phyloP scores from a whole-genome alignment of 2,797 vertebrate species.

The Xyrichtys novacula region DNA sequence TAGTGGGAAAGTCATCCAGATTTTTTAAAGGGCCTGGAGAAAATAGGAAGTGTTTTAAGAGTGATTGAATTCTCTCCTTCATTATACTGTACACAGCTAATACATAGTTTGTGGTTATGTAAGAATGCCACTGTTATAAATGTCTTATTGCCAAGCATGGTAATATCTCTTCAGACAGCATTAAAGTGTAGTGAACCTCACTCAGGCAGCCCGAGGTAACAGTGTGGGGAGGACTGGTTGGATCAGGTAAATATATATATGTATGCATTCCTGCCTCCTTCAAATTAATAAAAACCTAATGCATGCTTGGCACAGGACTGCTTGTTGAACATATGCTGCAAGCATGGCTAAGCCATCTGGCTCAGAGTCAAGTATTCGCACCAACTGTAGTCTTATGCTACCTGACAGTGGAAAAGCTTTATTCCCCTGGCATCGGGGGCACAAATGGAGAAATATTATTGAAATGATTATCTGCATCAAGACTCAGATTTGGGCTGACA shows the following conservation, averaged over 20 bases:
- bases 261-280: slow-evolving; percentile 92
- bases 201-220: slow-evolving; percentile 53
- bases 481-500: slow-evolving; percentile 99
- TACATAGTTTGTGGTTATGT: slow-evolving; percentile 22
- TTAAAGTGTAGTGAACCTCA: slow-evolving; percentile 65
- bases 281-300: slow-evolving; percentile 99
- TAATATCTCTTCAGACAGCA: slow-evolving; percentile 51
- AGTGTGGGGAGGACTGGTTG: slow-evolving; percentile 55
- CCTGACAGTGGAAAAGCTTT: slow-evolving; percentile 99
- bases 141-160: slow-evolving; percentile 16
- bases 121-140: slow-evolving; percentile 25
- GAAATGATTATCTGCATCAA: slow-evolving; percentile 99
- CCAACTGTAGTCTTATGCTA: slow-evolving; percentile 99
- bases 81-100: slow-evolving; percentile 15
- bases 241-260: slow-evolving; percentile 96
- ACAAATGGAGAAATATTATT: slow-evolving; percentile 99
- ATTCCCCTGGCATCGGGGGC: slow-evolving; percentile 98
- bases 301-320: slow-evolving; percentile 91
- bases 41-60: slow-evolving; percentile 34
- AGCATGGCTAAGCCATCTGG: slow-evolving; percentile 99
- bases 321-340: slow-evolving; percentile 99
- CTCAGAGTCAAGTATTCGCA: slow-evolving; percentile 99
- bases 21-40: slow-evolving; percentile 7
- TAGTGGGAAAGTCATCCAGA: slow-evolving; percentile 23
- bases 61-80: slow-evolving; percentile 10